These are phyloP conservation scores for Crotalus helleri DNA, from an alignment of 2,113 vertebrate genomes.

Conservation along the genomic window DNA sequence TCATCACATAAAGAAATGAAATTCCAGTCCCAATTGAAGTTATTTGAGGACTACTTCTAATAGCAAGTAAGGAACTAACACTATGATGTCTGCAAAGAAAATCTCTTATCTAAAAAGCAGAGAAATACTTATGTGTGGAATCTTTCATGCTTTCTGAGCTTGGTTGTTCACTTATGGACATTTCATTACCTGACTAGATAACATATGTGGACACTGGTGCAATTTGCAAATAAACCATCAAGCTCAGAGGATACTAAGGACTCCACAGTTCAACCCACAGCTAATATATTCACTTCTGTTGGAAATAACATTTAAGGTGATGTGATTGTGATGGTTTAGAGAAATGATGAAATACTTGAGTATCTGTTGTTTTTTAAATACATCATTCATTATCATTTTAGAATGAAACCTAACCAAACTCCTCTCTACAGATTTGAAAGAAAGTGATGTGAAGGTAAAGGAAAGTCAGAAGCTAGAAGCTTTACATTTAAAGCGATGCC, in stretches of 20 bases:
- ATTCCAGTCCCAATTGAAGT: not conserved
- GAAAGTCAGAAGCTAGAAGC: constrained; percentile 68
- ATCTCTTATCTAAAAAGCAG: constrained; percentile 14
- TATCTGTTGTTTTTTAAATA: constrained; percentile 37
- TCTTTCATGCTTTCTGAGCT: not conserved
- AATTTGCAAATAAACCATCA: not conserved
- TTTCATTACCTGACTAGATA: not conserved
- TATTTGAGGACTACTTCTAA: not conserved
- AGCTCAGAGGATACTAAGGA: not conserved
- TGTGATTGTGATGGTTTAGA: constrained; percentile 6
- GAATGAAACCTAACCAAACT: constrained; percentile 34
- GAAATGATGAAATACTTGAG: constrained; percentile 23
- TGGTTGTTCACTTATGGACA: not conserved
- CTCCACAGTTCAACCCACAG: not conserved
- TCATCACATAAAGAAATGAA: not conserved
- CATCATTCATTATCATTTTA: constrained; percentile 28
- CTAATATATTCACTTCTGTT: not conserved
- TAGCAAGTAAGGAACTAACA: constrained; percentile 17
- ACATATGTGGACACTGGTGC: not conserved
- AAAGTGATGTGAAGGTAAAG: constrained; percentile 56
- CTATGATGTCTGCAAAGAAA: constrained; percentile 37
- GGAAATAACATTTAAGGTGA: not conserved
- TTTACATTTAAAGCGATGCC: constrained; percentile 75
- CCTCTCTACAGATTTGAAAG: constrained; percentile 51
- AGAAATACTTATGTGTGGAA: not conserved